A percentile compares a stretch with the other conserved stretches of the same genome.
Conservation (phyloP, 2,888 invertebrate species). For the Glaucopsyche alexis region DNA sequence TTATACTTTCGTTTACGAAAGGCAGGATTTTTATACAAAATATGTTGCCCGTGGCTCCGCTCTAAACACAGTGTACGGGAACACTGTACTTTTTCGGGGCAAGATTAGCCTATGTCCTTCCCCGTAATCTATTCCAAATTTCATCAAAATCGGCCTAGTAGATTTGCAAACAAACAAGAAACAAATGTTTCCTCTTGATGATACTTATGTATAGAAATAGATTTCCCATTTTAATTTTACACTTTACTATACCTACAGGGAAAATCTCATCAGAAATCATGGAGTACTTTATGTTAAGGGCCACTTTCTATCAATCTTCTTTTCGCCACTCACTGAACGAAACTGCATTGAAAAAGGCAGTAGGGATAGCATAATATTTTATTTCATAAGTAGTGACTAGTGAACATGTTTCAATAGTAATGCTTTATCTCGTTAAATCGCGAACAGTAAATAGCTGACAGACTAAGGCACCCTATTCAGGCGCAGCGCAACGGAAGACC, state of each 20-base stretch:
- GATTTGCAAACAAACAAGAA: no score
- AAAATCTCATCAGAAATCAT: neutral
- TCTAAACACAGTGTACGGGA: no score
- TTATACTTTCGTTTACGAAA: no score
- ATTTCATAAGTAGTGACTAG: neutral
- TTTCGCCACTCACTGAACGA: neutral
- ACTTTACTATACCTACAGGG: neutral
- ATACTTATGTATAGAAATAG: no score
- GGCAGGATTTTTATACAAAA: no score
- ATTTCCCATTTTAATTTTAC: neutral
- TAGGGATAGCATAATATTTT: neutral
- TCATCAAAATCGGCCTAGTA: no score
- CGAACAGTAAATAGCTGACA: slow-evolving; percentile 28
- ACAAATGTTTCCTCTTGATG: no score
- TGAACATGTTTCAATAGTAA: slow-evolving; percentile 26
- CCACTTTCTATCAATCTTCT: slow-evolving; percentile 4
- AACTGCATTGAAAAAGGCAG: neutral
- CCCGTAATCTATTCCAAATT: no score
- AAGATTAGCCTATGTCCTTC: no score
- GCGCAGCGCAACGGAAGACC: slow-evolving; percentile 57
- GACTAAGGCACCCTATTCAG: slow-evolving; percentile 47
- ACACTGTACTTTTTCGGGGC: no score
- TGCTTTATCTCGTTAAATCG: slow-evolving; percentile 25
- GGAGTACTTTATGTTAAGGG: slow-evolving; percentile 13
- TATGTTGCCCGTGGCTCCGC: no score